A percentile compares a stretch with the other conserved stretches of the same genome.
Conservation (phyloP, 2,888 invertebrate species). For the Xylota segnis region DNA sequence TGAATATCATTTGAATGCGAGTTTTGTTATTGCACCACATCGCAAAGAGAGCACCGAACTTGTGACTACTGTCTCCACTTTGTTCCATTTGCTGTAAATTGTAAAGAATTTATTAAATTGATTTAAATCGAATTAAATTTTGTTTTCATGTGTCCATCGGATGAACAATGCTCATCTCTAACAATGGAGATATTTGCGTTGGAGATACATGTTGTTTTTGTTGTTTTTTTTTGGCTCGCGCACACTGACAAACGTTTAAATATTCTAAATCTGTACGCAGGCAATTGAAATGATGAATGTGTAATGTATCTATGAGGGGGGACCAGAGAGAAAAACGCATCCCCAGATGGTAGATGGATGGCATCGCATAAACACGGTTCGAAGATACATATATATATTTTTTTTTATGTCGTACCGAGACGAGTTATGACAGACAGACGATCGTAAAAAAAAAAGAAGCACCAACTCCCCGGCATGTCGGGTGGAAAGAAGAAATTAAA, state of each 20-base stretch:
- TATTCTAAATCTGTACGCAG: slow-evolving; percentile 71
- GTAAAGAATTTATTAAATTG: slow-evolving; percentile 74
- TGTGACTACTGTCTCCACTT: neutral
- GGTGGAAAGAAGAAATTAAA: slow-evolving; percentile 66
- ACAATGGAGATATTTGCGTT: slow-evolving; percentile 30
- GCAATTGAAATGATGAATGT: slow-evolving; percentile 72
- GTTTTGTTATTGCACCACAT: neutral
- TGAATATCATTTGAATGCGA: neutral
- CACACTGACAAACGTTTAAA: slow-evolving; percentile 67
- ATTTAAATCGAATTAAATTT: slow-evolving; percentile 75
- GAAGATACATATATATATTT: slow-evolving; percentile 31
- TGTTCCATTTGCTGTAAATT: slow-evolving; percentile 46
- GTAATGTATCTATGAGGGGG: slow-evolving; percentile 55
- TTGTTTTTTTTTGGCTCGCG: slow-evolving; percentile 61
- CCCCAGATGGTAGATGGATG: slow-evolving; percentile 60
- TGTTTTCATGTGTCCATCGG: slow-evolving; percentile 41
- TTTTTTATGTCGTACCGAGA: slow-evolving; percentile 46
- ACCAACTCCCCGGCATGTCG: slow-evolving; percentile 4
- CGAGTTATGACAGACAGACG: slow-evolving; percentile 69
- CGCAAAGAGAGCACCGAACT: neutral
- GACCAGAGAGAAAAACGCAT: slow-evolving; percentile 14
- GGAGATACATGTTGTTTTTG: neutral
- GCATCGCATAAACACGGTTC: slow-evolving; percentile 59
- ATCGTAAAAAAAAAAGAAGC: slow-evolving; percentile 46
- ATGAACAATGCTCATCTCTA: slow-evolving; percentile 46